Conservation (phyloP, 2,797 vertebrate genomes). For the Leptatherina wallacei region DNA sequence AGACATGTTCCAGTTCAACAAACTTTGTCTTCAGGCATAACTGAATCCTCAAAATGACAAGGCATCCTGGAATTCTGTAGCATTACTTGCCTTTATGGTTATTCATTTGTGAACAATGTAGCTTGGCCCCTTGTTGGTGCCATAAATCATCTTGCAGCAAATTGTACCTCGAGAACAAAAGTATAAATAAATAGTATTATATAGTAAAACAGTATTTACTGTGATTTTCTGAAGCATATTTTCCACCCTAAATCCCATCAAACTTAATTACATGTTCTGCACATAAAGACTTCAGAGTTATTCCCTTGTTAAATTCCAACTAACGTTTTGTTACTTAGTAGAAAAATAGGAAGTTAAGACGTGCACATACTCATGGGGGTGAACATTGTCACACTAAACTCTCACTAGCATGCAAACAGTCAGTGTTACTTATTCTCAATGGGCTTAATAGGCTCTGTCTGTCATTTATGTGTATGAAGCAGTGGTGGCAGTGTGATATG, state of each 20-base stretch:
- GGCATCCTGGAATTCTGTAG: background rate
- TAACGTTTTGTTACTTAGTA: conserved; percentile 39
- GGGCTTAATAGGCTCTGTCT: conserved; percentile 76
- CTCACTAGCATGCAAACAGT: conserved; percentile 60
- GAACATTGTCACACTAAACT: conserved; percentile 45
- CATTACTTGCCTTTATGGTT: background rate
- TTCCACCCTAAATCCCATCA: conserved; percentile 16
- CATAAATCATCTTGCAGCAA: background rate
- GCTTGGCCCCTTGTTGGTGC: background rate
- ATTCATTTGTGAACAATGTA: background rate
- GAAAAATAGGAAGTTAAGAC: conserved; percentile 34
- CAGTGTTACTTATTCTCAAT: conserved; percentile 68
- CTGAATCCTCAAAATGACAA: background rate
- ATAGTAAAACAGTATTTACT: conserved; percentile 13
- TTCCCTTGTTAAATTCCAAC: conserved; percentile 26
- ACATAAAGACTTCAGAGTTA: conserved; percentile 4
- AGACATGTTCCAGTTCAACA: background rate
- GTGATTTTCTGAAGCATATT: conserved; percentile 25
- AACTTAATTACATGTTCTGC: conserved; percentile 24
- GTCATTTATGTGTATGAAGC: conserved; percentile 78
- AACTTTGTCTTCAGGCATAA: background rate
- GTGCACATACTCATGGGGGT: conserved; percentile 21
- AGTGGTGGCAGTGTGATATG: conserved; percentile 68
- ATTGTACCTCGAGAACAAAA: background rate
- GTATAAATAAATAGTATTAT: conserved; percentile 8